Base-by-base conservation (phyloP, 1,140 invertebrate genomes). In the Pseudomyrmex concolor region DNA sequence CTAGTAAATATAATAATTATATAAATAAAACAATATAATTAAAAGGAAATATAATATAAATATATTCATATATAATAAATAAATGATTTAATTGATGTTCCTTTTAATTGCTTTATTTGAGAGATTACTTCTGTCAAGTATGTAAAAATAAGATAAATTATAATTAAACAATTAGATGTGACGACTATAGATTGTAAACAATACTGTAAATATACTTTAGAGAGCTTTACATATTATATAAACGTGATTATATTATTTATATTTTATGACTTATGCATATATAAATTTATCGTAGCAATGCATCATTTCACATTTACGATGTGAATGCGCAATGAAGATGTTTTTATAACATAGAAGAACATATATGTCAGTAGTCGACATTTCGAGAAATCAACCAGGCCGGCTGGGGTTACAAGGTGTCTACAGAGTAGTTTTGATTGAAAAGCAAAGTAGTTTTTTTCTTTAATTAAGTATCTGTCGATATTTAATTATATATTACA, bases 281-380 rank as follows among this genome's bases (percentile, higher is more conserved):
- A 19, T 25, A 55, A 22, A n/a, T 19, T 77, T 54, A 54, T 13
- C 48, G 45, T 50, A 48, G 48, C 17, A 43, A 60, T 73, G 17
- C 71, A 22, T 72, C 55, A 57, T 45, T 72, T 72, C 34, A 54
- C 45, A 50, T 66, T 76, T 67, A 19, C n/a, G 48, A 55, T 67
- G 43, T 54, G 48, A 77, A 55, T 51, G 62, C 48, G 62, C 73
- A 77, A 55, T 22, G 62, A 43, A 77, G 48, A 77, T 54, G 73
- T 67, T 77, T 77, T 67, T 77, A 66, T 54, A 64, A 66, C 62
- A 25, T 25, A 48, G 34, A 34, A 43, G 48, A 77, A 77, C 48
- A 77, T 10, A 59, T 77, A 66, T 76, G 73, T 54, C 73, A 77
- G 48, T 63, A 54, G 48, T 43, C 73, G 62, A 77, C 62, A 77